These are phyloP conservation scores for Cerastis rubricosa DNA, from an alignment of 2,888 invertebrate species.

Conservation along the genomic window DNA sequence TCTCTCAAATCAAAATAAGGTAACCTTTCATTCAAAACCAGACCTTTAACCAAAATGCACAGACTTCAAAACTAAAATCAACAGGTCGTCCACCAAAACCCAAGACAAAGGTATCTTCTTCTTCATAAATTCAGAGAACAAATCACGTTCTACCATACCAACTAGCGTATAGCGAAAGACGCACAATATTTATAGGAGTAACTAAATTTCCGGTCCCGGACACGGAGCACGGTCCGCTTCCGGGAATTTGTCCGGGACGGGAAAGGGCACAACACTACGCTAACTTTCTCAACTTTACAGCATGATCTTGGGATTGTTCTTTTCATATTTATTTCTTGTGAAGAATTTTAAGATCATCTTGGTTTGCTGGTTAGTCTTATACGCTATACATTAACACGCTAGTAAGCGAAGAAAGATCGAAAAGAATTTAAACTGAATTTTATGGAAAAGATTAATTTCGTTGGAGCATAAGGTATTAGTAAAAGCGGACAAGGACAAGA, in stretches of 20 bases:
- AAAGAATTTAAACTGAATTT: background rate
- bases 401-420: background rate
- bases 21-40: background rate
- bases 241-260: slow-evolving; percentile 59
- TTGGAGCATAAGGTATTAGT: too few relatives aligned
- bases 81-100: background rate
- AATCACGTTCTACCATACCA: background rate
- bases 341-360: background rate
- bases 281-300: slow-evolving; percentile 46
- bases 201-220: slow-evolving; percentile 54
- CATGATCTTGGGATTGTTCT: slow-evolving; percentile 24
- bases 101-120: background rate
- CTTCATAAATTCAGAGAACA: slow-evolving; percentile 28
- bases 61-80: background rate
- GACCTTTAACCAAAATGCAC: background rate
- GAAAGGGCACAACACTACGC: slow-evolving; percentile 33
- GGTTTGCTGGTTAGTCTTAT: background rate
- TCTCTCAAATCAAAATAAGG: background rate
- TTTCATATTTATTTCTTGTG: slow-evolving; percentile 26
- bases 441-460: background rate
- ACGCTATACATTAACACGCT: background rate
- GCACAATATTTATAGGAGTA: slow-evolving; percentile 46
- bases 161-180: background rate
- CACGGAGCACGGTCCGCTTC: slow-evolving; percentile 46
- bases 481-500: too few relatives aligned